phyloP scores from a whole-genome alignment of 2,888 invertebrate genomes.

The Drosophila falleni region DNA sequence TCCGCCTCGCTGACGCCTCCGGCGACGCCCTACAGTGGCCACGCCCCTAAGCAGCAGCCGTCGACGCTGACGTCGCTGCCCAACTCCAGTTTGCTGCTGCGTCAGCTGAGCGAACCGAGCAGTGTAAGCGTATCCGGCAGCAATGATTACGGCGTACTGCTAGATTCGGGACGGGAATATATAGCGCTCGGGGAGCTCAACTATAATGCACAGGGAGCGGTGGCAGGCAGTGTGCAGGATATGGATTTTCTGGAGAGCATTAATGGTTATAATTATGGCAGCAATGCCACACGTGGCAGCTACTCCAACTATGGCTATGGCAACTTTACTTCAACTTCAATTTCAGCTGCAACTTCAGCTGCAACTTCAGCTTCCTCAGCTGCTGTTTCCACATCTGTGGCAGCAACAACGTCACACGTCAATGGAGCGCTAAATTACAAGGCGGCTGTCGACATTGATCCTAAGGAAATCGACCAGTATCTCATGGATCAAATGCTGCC shows the following conservation, averaged over 20 bases:
- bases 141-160: constrained; percentile 74
- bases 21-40: constrained; percentile 82
- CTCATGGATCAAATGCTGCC: constrained; percentile 84
- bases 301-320: constrained; percentile 28
- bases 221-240: constrained; percentile 44
- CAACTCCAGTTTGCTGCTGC: constrained; percentile 66
- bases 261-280: constrained; percentile 52
- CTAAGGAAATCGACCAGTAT: constrained; percentile 86
- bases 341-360: not conserved
- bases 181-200: constrained; percentile 73
- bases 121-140: constrained; percentile 26
- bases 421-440: constrained; percentile 84
- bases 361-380: constrained; percentile 9
- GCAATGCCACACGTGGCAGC: constrained; percentile 38
- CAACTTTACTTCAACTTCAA: constrained; percentile 1
- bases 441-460: constrained; percentile 79
- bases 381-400: not conserved
- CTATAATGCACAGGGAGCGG: constrained; percentile 41
- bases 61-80: constrained; percentile 35
- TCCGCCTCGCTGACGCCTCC: constrained; percentile 84
- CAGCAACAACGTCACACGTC: constrained; percentile 77
- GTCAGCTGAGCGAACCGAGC: constrained; percentile 70
- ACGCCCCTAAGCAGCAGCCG: constrained; percentile 30
- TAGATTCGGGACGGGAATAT: constrained; percentile 79
- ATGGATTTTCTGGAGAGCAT: constrained; percentile 71